Evolutionary conservation across 2,888 invertebrate genomes (phyloP).

Genomic region (Tillus elongatus): DNA sequence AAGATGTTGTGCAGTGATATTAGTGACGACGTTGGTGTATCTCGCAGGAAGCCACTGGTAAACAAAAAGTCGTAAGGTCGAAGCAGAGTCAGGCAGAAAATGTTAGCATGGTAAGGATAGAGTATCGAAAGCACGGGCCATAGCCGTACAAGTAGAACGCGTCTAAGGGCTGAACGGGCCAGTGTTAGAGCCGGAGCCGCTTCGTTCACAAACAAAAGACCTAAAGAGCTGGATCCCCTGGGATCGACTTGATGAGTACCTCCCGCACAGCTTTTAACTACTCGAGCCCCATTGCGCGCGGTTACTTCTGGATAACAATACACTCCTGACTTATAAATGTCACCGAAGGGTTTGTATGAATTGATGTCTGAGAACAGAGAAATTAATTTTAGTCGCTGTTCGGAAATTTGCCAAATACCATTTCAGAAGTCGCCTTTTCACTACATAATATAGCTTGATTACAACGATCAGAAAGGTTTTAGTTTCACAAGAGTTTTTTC

Average conservation of each 20-base stretch:
- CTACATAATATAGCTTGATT: slow-evolving; percentile 29
- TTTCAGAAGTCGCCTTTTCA: slow-evolving; percentile 31
- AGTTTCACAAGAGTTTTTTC: too few relatives aligned
- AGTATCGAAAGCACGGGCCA: too few relatives aligned
- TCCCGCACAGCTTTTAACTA: slow-evolving; percentile 40
- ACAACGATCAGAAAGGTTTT: too few relatives aligned
- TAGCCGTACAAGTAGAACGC: slow-evolving; percentile 9
- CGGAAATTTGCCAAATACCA: slow-evolving; percentile 40
- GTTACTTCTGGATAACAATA: slow-evolving; percentile 42
- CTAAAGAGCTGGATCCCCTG: slow-evolving; percentile 33
- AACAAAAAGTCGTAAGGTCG: too few relatives aligned
- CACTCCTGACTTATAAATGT: slow-evolving; percentile 43
- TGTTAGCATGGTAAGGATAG: too few relatives aligned
- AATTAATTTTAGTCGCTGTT: slow-evolving; percentile 41
- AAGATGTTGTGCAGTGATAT: too few relatives aligned
- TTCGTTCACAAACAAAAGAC: slow-evolving; percentile 31
- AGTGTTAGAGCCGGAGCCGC: slow-evolving; percentile 15
- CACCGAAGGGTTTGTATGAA: slow-evolving; percentile 40
- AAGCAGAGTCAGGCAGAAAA: too few relatives aligned
- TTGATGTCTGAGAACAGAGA: slow-evolving; percentile 40
- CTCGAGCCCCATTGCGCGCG: slow-evolving; percentile 36
- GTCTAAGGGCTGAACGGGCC: slow-evolving; percentile 13
- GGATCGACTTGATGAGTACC: slow-evolving; percentile 39
- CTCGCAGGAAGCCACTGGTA: too few relatives aligned
- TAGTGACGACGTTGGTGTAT: too few relatives aligned